Conservation (phyloP, 2,888 invertebrate genomes). For the Drosophila nr. perissopoda region DNA sequence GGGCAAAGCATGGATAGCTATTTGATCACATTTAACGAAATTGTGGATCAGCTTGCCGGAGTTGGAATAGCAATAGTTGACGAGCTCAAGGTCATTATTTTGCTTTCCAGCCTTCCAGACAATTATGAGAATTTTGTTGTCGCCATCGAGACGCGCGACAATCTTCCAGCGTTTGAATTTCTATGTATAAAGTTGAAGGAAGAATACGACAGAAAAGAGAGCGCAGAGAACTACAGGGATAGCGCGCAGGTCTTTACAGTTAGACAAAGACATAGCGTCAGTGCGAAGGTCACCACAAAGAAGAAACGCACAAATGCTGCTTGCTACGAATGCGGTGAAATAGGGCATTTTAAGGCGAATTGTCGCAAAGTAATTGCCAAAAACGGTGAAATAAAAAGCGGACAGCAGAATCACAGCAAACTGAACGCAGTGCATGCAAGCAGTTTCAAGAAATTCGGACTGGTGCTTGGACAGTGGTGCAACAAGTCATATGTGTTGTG, state of each 20-base stretch:
- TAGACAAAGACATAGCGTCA: neutral
- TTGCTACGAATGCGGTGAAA: neutral
- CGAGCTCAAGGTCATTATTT: too few species aligned
- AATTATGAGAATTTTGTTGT: neutral
- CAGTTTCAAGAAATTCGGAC: too few species aligned
- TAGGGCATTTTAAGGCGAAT: neutral
- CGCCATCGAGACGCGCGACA: neutral
- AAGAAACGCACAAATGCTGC: neutral
- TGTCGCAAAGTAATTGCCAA: neutral
- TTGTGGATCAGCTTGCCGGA: too few species aligned
- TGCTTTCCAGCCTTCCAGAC: neutral
- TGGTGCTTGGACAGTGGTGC: too few species aligned
- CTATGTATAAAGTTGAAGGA: too few species aligned
- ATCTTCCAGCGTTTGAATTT: neutral
- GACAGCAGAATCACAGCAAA: too few species aligned
- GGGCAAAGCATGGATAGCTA: too few species aligned
- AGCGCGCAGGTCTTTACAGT: neutral
- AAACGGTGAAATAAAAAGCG: neutral
- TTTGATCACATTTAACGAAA: too few species aligned
- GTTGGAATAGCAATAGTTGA: too few species aligned
- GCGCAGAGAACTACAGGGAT: neutral
- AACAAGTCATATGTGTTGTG: too few species aligned
- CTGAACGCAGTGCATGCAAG: too few species aligned
- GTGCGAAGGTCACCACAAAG: neutral
- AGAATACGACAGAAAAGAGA: neutral